phyloP scores from a whole-genome alignment of 2,888 invertebrate species.

The Pharmacophagus antenor region DNA sequence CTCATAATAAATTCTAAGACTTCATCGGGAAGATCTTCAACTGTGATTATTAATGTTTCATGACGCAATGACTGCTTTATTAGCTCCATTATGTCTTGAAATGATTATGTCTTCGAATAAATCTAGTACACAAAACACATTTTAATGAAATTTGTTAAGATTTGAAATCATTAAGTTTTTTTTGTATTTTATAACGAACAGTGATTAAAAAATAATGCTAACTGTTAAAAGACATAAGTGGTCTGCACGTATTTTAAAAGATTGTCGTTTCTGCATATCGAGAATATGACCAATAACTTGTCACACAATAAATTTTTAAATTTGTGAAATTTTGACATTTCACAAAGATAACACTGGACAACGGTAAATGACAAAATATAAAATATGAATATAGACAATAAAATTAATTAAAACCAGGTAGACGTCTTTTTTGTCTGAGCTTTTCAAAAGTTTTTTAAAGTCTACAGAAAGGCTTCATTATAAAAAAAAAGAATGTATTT shows the following conservation, averaged over 20 bases:
- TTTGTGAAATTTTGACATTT: slow-evolving; percentile 27
- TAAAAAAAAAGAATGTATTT: too few species aligned
- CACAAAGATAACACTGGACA: background rate
- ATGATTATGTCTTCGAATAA: background rate
- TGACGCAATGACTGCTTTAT: slow-evolving; percentile 55
- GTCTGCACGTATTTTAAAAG: slow-evolving; percentile 25
- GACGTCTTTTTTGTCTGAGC: too few species aligned
- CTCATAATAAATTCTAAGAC: slow-evolving; percentile 95
- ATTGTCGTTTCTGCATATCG: slow-evolving; percentile 25
- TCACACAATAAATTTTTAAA: slow-evolving; percentile 19
- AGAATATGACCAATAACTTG: slow-evolving; percentile 26
- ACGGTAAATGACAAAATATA: background rate
- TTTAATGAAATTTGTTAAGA: slow-evolving; percentile 3
- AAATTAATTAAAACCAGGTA: background rate
- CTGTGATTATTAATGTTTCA: slow-evolving; percentile 57
- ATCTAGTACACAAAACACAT: slow-evolving; percentile 7
- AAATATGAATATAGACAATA: background rate
- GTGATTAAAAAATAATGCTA: background rate
- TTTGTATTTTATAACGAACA: background rate
- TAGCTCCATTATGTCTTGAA: slow-evolving; percentile 54
- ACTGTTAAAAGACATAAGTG: slow-evolving; percentile 14
- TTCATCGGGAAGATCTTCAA: slow-evolving; percentile 93
- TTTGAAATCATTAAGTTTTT: background rate
- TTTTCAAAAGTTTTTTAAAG: too few species aligned
- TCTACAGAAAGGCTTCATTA: too few species aligned